Evolutionary conservation across 2,888 invertebrate species (phyloP), one percentile per base, ranked within the genome.

Genomic region (Nematopogon swammerdamellus): DNA sequence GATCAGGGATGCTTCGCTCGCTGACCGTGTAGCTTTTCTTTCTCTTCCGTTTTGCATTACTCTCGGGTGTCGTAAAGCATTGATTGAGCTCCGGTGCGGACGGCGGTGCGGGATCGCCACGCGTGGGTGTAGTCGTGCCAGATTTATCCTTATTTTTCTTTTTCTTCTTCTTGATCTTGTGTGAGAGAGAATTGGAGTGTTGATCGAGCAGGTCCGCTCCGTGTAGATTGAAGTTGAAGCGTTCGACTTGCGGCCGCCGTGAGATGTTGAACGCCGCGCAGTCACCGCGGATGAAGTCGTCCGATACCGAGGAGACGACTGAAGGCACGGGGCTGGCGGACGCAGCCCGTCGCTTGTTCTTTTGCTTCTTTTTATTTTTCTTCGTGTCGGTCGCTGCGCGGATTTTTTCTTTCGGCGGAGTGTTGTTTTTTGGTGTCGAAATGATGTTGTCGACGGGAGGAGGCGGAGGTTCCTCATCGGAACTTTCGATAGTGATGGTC

Each of bases 211-310:
- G 61, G 54, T 80, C 80, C 49, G 76, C 62, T 46, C 77, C 79
- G 58, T 80, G 80, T 6, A 80, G 69, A 56, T 73, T 73, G 55
- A 80, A 80, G 61, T 80, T 77, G 63, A 80, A 79, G 56, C 68
- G 73, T 52, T 68, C 67, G 47, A 70, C 68, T 53, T 68, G 69
- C 14, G 62, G 61, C 44, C 64, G 65, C 11, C 77, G 75, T 25
- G 80, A 75, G 56, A 80, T 80, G 53, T 80, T 80, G 47, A 80
- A 63, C 49, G 75, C 76, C 57, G 77, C 73, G 57, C 79, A 79
- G 55, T 80, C 80, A 52, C 72, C 63, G 50, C 79, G 68, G 19
- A 80, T 79, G 49, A 80, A 80, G 16, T 80, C 80, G 61, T 80
- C 80, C 19, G 80, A 80, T 10, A 77, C 67, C 29, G 80, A 79